These are phyloP conservation scores for Myocastor coypus DNA, from an alignment of 2,113 vertebrate genomes.

Conservation along the genomic window DNA sequence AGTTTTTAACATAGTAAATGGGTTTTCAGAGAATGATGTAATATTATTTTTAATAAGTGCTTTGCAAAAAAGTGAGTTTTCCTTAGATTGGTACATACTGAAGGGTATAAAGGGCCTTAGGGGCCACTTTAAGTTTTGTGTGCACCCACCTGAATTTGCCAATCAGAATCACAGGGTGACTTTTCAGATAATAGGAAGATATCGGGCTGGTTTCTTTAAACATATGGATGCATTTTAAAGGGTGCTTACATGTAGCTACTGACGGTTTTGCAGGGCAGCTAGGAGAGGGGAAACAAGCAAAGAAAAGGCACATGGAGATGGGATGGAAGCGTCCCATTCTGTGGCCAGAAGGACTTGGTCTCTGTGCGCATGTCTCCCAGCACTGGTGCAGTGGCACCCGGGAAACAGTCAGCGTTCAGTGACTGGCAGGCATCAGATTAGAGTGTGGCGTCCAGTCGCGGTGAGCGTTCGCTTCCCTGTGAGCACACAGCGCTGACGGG, in stretches of 20 bases:
- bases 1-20: conserved; percentile 70
- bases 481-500: background rate
- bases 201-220: background rate
- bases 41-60: background rate
- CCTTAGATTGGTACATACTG: background rate
- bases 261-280: background rate
- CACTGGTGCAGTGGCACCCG: background rate
- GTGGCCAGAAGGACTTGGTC: background rate
- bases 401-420: background rate
- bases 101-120: background rate
- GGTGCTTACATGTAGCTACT: background rate
- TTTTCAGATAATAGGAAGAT: background rate
- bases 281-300: background rate
- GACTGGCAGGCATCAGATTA: background rate
- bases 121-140: background rate
- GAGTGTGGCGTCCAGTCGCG: background rate
- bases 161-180: background rate
- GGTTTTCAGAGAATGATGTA: conserved; percentile 63
- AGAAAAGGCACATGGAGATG: background rate
- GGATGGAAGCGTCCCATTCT: background rate
- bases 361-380: background rate
- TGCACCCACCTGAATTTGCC: background rate
- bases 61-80: conserved; percentile 45
- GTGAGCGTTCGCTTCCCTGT: background rate
- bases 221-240: background rate